These are phyloP conservation scores for Platygyra sinensis DNA, from an alignment of 64 coral and sea anemone genomes.

Conservation along the genomic window DNA sequence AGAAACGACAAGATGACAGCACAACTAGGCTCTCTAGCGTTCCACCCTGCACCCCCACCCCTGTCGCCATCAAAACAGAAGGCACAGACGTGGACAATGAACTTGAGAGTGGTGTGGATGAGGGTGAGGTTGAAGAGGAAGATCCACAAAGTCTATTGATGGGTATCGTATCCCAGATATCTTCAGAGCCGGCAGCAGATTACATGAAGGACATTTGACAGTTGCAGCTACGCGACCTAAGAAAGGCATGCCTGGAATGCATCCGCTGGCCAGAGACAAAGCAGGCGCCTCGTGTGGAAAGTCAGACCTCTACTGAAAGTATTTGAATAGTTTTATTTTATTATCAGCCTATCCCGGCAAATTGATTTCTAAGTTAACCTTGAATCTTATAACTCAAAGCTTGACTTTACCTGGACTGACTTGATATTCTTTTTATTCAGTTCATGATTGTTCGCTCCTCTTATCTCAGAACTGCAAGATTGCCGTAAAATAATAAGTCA, in stretches of 20 bases:
- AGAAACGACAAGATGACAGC: background rate
- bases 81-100: background rate
- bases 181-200: constrained; percentile 20
- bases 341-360: background rate
- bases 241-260: constrained; percentile 52
- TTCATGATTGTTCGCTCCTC: too few relatives aligned
- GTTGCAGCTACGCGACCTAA: constrained; percentile 65
- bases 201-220: constrained; percentile 51
- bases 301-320: background rate
- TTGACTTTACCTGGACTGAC: too few relatives aligned
- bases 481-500: too few relatives aligned
- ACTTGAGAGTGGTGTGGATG: background rate
- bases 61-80: background rate
- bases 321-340: background rate
- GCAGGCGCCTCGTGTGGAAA: constrained; percentile 7
- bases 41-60: background rate
- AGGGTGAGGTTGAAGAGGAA: background rate
- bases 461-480: too few relatives aligned
- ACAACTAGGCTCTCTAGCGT: background rate
- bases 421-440: too few relatives aligned
- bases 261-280: constrained; percentile 53
- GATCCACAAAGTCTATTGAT: constrained; percentile 18
- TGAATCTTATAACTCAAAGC: too few relatives aligned
- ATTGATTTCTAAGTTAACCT: background rate
- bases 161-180: constrained; percentile 56